Conservation (phyloP, 2,888 invertebrate genomes). For the Limenitis camilla region DNA sequence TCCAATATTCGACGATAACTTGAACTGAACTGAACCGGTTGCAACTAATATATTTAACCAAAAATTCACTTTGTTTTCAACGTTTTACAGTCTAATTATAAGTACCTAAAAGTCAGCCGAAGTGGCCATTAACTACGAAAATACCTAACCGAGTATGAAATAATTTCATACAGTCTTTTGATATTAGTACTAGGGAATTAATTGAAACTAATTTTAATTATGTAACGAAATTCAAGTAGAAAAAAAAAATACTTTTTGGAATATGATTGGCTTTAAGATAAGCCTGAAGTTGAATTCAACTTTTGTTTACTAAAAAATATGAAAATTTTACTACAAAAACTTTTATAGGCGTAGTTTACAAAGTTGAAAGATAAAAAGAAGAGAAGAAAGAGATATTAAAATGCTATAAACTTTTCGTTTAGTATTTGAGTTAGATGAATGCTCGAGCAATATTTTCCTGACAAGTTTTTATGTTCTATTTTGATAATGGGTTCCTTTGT, state of each 20-base stretch:
- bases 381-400: constrained; percentile 12
- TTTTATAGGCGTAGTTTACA: constrained; percentile 10
- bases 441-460: constrained; percentile 8
- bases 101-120: too few relatives aligned
- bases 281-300: neutral
- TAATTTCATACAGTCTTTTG: too few relatives aligned
- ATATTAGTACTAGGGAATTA: too few relatives aligned
- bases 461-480: constrained; percentile 8
- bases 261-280: neutral
- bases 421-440: constrained; percentile 11
- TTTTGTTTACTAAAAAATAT: constrained; percentile 1
- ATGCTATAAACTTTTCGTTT: constrained; percentile 15
- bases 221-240: too few relatives aligned
- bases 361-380: constrained; percentile 15
- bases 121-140: too few relatives aligned
- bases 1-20: too few relatives aligned
- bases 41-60: too few relatives aligned
- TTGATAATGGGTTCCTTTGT: neutral
- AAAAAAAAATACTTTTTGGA: neutral
- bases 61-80: too few relatives aligned
- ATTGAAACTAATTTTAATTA: too few relatives aligned
- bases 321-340: constrained; percentile 12
- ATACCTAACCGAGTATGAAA: too few relatives aligned
- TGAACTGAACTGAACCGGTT: too few relatives aligned
- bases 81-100: too few relatives aligned